Conservation (phyloP, 2,797 vertebrate species). For the Podarcis lilfordi region DNA sequence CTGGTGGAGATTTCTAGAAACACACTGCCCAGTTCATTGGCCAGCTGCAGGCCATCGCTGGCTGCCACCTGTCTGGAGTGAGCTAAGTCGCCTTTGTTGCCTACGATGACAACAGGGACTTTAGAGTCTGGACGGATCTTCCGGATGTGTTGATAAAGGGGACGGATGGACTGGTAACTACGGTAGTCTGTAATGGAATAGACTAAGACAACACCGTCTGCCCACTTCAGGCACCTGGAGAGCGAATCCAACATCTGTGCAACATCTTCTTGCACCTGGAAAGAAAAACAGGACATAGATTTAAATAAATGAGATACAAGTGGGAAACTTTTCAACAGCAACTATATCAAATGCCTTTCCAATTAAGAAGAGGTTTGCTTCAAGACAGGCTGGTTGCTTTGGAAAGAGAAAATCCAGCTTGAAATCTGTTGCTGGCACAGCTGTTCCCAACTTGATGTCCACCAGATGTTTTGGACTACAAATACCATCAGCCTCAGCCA, state of each 20-base stretch:
- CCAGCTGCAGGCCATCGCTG: constrained; percentile 77
- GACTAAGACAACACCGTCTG: constrained; percentile 84
- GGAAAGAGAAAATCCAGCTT: background rate
- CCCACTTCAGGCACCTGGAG: constrained; percentile 79
- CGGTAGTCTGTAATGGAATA: constrained; percentile 83
- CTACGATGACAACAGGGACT: constrained; percentile 79
- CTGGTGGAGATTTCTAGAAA: constrained; percentile 85
- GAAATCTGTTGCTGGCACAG: background rate
- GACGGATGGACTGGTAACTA: constrained; percentile 79
- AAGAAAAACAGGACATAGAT: background rate
- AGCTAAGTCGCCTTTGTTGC: constrained; percentile 83
- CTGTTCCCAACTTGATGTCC: no score
- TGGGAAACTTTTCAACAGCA: rapidly evolving
- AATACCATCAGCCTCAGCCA: no score
- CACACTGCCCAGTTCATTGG: constrained; percentile 80
- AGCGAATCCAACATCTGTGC: constrained; percentile 71
- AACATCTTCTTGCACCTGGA: constrained; percentile 73
- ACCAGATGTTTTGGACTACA: no score
- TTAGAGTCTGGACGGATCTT: constrained; percentile 77
- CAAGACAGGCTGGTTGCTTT: background rate
- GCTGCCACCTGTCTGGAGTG: constrained; percentile 80
- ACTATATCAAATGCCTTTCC: background rate
- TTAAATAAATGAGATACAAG: rapidly evolving
- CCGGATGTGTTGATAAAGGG: constrained; percentile 81
- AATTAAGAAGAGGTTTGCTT: background rate